Base-by-base conservation (phyloP, 2,113 vertebrate species). In the Cyprinodon variegatus region DNA sequence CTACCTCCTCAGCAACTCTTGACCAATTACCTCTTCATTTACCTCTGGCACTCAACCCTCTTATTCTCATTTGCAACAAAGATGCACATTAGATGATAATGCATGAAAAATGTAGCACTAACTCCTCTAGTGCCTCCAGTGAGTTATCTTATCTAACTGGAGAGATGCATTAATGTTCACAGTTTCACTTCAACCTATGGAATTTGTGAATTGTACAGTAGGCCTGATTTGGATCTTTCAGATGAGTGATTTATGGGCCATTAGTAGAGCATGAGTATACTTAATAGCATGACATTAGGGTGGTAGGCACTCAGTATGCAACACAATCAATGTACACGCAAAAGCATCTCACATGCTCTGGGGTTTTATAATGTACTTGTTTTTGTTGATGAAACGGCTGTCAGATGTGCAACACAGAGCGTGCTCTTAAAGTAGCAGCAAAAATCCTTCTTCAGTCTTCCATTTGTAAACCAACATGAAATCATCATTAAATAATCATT, bases 21-120 rank as follows among this genome's bases (percentile, higher is more conserved):
- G 20, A 68, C n/a, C 68, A 76, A 29, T 82, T 77, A 85, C 10
- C 73, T 68, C 8, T 61, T 61, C 67, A 84, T 59, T 81, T 79
- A 70, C 67, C 17, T 22, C 29, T 12, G n/a, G 20, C 17, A 46
- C 60, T 64, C 2, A 8, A 39, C 73, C 50, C 36, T 70, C 20
- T 63, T 38, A n/a, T 69, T 40, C 68, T 74, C 41, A 40, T 17
- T 40, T 8, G 5, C 76, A 45, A 36, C 68, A 46, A 11, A 50
- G 65, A 61, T 69, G 3, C 61, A 37, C 68, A 48, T 69, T 41
- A 65, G 69, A 74, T 36, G 20, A 39, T 79, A 62, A 85, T 88
- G 82, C 65, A 85, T 79, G 70, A n/a, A 74, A 88, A 65, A 53
- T 73, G 43, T 61, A 81, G 37, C 39, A 65, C 45, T 70, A 3